Evolutionary conservation across 2,888 invertebrate species (phyloP).

Genomic region (Caradrina clavipalpis): DNA sequence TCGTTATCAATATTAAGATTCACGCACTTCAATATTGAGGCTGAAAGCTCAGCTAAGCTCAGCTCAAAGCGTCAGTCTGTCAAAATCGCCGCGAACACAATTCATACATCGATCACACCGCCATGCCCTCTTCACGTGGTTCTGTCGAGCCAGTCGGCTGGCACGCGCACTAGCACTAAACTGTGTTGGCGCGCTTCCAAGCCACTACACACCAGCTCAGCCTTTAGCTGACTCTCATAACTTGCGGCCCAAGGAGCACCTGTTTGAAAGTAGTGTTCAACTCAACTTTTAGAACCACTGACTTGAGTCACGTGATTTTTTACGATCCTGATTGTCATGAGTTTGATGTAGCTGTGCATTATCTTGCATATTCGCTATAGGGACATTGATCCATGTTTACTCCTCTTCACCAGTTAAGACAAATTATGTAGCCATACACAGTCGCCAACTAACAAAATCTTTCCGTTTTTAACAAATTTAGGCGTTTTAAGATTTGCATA

Average conservation of each 20-base stretch:
- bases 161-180: constrained; percentile 18
- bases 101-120: constrained; percentile 22
- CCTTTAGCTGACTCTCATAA: constrained; percentile 45
- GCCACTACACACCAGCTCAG: constrained; percentile 44
- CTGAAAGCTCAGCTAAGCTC: background rate
- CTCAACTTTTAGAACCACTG: constrained; percentile 25
- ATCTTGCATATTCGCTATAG: no score
- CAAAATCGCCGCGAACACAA: background rate
- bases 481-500: background rate
- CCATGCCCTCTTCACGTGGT: constrained; percentile 16
- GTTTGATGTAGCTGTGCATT: background rate
- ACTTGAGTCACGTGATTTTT: background rate
- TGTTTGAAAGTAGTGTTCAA: constrained; percentile 35
- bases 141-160: constrained; percentile 22
- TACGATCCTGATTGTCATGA: background rate
- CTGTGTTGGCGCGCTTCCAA: constrained; percentile 49
- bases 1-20: no score
- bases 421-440: no score
- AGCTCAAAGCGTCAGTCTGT: background rate
- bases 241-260: constrained; percentile 46
- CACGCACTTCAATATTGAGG: background rate
- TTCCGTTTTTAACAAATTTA: no score
- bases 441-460: no score
- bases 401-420: no score
- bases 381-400: no score